These are phyloP conservation scores for Sebastes nivosus DNA, from an alignment of 2,797 vertebrate genomes.

Conservation along the genomic window DNA sequence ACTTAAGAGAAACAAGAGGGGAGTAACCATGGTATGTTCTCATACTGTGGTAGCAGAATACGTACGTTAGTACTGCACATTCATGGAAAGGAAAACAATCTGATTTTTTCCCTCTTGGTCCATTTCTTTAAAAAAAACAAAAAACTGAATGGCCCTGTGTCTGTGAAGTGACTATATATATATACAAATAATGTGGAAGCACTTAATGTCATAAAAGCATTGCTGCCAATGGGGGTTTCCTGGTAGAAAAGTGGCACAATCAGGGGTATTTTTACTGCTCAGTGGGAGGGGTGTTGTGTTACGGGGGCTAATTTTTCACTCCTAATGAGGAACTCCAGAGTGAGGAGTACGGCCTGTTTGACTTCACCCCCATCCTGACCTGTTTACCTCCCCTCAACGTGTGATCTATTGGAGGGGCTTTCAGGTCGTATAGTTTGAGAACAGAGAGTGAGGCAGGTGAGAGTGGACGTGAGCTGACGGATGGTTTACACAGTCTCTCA, in stretches of 20 bases:
- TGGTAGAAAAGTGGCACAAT: conserved; percentile 39
- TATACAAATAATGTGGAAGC: conserved; percentile 50
- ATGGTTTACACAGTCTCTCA: conserved; percentile 29
- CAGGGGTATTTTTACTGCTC: conserved; percentile 40
- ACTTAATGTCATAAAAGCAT: conserved; percentile 46
- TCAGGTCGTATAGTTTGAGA: conserved; percentile 8
- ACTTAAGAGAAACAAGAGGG: conserved; percentile 45
- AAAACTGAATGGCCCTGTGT: conserved; percentile 63
- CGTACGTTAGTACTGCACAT: conserved; percentile 36
- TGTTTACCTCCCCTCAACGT: conserved; percentile 17
- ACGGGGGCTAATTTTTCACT: conserved; percentile 55
- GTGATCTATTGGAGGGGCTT: conserved; percentile 44
- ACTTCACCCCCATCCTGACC: conserved; percentile 10
- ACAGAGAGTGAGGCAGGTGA: conserved; percentile 46
- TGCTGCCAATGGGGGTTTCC: conserved; percentile 42
- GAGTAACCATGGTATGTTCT: conserved; percentile 34
- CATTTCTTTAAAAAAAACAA: conserved; percentile 15
- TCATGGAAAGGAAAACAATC: conserved; percentile 68
- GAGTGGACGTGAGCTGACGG: conserved; percentile 42
- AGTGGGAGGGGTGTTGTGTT: conserved; percentile 20
- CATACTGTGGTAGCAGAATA: conserved; percentile 37
- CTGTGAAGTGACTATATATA: conserved; percentile 21
- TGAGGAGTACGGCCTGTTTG: conserved; percentile 53
- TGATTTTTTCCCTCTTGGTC: conserved; percentile 45
- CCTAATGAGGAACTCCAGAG: conserved; percentile 68